These are phyloP conservation scores for Taeniopygia guttata DNA, from an alignment of 2,797 vertebrate species.

Conservation along the genomic window DNA sequence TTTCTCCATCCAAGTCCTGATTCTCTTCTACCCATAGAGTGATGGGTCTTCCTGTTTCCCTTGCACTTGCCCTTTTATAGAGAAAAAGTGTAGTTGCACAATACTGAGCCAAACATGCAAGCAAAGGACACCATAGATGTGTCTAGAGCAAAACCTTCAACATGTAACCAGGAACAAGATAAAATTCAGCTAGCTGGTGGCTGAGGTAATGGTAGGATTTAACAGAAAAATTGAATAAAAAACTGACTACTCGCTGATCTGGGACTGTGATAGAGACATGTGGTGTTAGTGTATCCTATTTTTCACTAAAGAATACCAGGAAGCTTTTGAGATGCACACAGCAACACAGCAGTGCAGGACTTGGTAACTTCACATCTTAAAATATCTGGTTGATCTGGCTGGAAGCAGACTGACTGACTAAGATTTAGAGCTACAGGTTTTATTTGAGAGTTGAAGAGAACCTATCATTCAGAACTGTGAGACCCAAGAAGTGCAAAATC, in stretches of 20 bases:
- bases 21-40: background rate
- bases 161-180: background rate
- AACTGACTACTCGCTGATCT: background rate
- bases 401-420: background rate
- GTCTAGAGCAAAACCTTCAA: background rate
- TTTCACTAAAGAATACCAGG: background rate
- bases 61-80: background rate
- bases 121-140: background rate
- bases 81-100: background rate
- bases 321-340: background rate
- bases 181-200: background rate
- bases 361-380: background rate
- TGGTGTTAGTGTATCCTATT: background rate
- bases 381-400: background rate
- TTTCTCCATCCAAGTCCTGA: background rate
- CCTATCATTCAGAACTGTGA: accelerated
- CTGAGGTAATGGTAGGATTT: background rate
- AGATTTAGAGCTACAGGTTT: background rate
- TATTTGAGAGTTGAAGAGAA: background rate
- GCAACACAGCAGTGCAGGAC: background rate
- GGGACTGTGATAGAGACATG: background rate
- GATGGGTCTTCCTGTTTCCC: background rate
- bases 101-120: background rate
- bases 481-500: background rate
- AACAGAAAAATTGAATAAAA: background rate